Conservation (phyloP, 1,140 invertebrate species). For the Goniozus legneri region DNA sequence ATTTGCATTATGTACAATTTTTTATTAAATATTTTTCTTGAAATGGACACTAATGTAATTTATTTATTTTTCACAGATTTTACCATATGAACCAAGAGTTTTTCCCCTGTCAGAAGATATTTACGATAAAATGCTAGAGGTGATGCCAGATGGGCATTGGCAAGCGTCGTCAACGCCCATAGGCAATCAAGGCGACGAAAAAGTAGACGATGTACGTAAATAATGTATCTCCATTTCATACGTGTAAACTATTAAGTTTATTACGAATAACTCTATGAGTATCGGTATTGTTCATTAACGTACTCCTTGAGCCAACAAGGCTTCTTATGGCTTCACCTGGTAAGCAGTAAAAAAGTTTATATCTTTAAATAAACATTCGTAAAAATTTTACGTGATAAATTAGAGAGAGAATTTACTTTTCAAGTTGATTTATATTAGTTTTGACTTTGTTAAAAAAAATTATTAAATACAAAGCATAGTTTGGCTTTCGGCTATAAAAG, state of each 20-base stretch:
- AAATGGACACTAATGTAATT: background rate
- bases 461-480: too few relatives aligned
- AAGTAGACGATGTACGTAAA: slow-evolving; percentile 40
- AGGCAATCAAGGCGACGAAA: slow-evolving; percentile 55
- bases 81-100: slow-evolving; percentile 68
- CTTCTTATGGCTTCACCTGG: slow-evolving; percentile 30
- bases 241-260: slow-evolving; percentile 15
- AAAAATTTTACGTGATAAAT: too few relatives aligned
- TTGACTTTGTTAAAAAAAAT: too few relatives aligned
- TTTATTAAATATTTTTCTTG: background rate
- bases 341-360: too few relatives aligned
- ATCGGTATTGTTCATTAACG: slow-evolving; percentile 29
- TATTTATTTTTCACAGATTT: slow-evolving; percentile 28
- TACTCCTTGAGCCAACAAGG: slow-evolving; percentile 34
- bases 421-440: too few relatives aligned
- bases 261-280: slow-evolving; percentile 20
- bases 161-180: slow-evolving; percentile 60
- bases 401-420: too few relatives aligned
- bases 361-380: too few relatives aligned
- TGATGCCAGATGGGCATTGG: slow-evolving; percentile 65
- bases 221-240: slow-evolving; percentile 16
- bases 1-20: background rate
- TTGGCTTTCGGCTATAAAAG: too few relatives aligned
- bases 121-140: slow-evolving; percentile 67
- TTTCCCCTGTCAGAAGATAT: slow-evolving; percentile 73